A percentile compares a stretch with the other conserved stretches of the same genome.
Evolutionary conservation across 2,797 vertebrate species (phyloP).

Genomic region (Sardinella longiceps): DNA sequence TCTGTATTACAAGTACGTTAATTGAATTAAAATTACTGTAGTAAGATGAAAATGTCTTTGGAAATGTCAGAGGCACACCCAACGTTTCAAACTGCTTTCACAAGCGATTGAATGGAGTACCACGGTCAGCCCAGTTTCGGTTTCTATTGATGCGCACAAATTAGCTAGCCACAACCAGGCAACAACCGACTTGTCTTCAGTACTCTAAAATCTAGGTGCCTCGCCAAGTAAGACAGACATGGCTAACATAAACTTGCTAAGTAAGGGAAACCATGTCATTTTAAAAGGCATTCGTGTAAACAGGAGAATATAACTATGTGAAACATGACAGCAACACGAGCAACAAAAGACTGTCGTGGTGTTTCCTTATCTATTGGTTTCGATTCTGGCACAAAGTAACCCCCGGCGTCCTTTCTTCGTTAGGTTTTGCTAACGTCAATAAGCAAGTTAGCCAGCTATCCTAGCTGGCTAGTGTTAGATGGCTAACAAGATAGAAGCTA

Average conservation of each 20-base stretch:
- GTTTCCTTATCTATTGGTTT: neutral
- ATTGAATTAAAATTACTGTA: too few relatives aligned
- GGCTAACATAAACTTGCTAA: neutral
- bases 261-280: neutral
- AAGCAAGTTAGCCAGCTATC: slow-evolving; percentile 48
- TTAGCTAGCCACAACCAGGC: neutral
- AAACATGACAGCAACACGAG: neutral
- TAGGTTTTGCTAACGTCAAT: slow-evolving; percentile 39
- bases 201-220: neutral
- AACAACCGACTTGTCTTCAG: neutral
- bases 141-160: neutral
- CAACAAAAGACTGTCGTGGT: neutral
- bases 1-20: too few relatives aligned
- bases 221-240: neutral
- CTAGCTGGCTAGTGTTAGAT: slow-evolving; percentile 48
- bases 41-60: too few relatives aligned
- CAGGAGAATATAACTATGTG: neutral
- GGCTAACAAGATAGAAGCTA: slow-evolving; percentile 50
- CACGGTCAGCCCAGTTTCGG: neutral
- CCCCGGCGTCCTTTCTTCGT: neutral
- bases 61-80: neutral
- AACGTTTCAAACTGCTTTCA: neutral
- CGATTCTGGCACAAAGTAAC: neutral
- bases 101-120: neutral
- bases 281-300: neutral